Evolutionary conservation across 2,888 invertebrate genomes (phyloP).

Genomic region (Heteromyza rotundicornis): DNA sequence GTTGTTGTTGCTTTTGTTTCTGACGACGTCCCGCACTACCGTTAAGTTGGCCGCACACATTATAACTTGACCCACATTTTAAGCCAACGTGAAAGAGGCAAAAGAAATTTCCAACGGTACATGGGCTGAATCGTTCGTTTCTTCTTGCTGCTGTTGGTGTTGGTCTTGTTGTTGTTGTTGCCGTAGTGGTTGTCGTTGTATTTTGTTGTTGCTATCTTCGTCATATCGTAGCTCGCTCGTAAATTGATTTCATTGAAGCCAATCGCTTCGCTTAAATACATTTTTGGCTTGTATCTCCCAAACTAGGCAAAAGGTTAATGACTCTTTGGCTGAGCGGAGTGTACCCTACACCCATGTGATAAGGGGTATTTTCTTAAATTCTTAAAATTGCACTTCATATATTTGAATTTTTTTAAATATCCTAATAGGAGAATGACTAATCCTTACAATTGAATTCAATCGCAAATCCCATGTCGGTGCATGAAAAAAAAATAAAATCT

Average conservation of each 20-base stretch:
- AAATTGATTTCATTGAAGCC: slow-evolving; percentile 22
- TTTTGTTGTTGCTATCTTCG: neutral
- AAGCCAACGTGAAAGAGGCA: slow-evolving; percentile 38
- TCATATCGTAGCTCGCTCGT: neutral
- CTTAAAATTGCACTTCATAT: too few relatives aligned
- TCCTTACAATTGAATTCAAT: too few relatives aligned
- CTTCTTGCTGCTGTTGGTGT: slow-evolving; percentile 9
- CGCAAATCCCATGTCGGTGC: too few relatives aligned
- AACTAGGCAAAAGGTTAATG: neutral
- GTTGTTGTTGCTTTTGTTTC: too few relatives aligned
- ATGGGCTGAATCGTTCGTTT: slow-evolving; percentile 27
- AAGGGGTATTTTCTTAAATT: too few relatives aligned
- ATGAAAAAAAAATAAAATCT: too few relatives aligned
- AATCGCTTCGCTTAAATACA: slow-evolving; percentile 9
- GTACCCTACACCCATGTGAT: too few relatives aligned
- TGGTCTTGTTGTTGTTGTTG: slow-evolving; percentile 8
- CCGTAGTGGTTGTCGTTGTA: slow-evolving; percentile 9
- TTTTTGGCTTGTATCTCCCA: slow-evolving; percentile 18
- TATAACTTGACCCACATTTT: slow-evolving; percentile 61
- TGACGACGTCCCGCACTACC: neutral
- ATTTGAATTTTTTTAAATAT: too few relatives aligned
- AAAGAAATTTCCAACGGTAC: slow-evolving; percentile 60
- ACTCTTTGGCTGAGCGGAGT: slow-evolving; percentile 28
- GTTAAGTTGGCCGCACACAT: slow-evolving; percentile 23
- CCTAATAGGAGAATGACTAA: too few relatives aligned